Conservation (phyloP, 2,888 invertebrate genomes). For the Phania funesta region DNA sequence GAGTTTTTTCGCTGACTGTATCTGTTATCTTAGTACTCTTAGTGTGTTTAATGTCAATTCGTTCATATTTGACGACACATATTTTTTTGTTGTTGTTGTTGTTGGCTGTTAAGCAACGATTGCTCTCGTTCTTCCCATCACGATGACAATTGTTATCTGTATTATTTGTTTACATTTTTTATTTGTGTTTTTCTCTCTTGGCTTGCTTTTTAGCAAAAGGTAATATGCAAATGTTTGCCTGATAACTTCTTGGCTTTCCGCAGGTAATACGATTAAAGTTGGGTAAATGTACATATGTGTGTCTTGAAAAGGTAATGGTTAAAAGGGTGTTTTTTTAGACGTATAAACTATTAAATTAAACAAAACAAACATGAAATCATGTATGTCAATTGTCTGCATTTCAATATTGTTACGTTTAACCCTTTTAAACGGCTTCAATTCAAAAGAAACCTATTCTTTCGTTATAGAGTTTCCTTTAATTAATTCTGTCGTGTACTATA, state of each 20-base stretch:
- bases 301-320: too few relatives aligned
- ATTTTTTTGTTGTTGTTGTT: conserved; percentile 5
- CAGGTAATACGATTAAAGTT: conserved; percentile 14
- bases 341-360: too few relatives aligned
- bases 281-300: not conserved
- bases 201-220: not conserved
- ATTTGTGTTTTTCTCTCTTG: not conserved
- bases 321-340: too few relatives aligned
- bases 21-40: not conserved
- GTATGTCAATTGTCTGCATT: too few relatives aligned
- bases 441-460: too few relatives aligned
- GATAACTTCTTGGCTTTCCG: not conserved
- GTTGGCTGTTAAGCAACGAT: conserved; percentile 10
- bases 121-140: conserved; percentile 62
- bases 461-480: too few relatives aligned
- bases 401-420: too few relatives aligned
- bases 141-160: conserved; percentile 57
- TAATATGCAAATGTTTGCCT: conserved; percentile 23
- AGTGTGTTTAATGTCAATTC: not conserved
- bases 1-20: too few relatives aligned
- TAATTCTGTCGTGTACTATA: too few relatives aligned
- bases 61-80: conserved; percentile 28
- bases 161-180: conserved; percentile 42
- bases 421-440: too few relatives aligned
- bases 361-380: too few relatives aligned